phyloP scores from a whole-genome alignment of 2,888 invertebrate genomes.

The Agonum fuliginosum region DNA sequence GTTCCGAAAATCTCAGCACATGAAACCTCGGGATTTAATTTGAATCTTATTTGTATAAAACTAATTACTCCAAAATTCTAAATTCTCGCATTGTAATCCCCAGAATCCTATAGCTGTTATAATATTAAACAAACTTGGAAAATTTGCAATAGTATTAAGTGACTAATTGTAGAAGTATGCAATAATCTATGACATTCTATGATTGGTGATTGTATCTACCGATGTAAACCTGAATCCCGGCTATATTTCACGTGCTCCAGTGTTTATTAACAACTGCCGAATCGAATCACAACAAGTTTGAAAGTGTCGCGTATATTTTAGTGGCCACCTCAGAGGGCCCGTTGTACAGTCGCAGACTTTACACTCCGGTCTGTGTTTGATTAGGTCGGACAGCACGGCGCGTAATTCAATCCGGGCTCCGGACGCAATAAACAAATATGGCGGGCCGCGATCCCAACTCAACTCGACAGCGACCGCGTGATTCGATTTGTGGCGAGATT shows the following conservation, averaged over 20 bases:
- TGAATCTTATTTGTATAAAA: too few species aligned
- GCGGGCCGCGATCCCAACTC: constrained; percentile 44
- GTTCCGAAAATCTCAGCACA: too few species aligned
- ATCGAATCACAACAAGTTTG: neutral
- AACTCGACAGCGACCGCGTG: constrained; percentile 35
- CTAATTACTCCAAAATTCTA: too few species aligned
- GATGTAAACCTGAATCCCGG: too few species aligned
- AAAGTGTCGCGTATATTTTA: neutral
- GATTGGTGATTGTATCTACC: too few species aligned
- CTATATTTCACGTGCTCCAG: neutral
- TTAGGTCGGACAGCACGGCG: constrained; percentile 24
- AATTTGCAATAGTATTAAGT: too few species aligned
- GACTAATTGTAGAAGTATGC: too few species aligned
- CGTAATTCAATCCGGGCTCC: constrained; percentile 51
- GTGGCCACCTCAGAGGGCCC: neutral
- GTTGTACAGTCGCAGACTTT: neutral
- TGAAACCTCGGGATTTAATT: too few species aligned
- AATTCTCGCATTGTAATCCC: too few species aligned
- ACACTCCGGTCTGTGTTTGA: neutral
- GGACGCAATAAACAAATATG: constrained; percentile 55
- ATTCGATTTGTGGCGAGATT: constrained; percentile 57
- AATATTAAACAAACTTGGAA: too few species aligned
- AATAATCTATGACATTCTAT: too few species aligned
- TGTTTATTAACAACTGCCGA: neutral
- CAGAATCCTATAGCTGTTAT: too few species aligned